These are phyloP conservation scores for Gyrodactylus bullatarudis DNA, from an alignment of 1,140 invertebrate species.

Conservation along the genomic window DNA sequence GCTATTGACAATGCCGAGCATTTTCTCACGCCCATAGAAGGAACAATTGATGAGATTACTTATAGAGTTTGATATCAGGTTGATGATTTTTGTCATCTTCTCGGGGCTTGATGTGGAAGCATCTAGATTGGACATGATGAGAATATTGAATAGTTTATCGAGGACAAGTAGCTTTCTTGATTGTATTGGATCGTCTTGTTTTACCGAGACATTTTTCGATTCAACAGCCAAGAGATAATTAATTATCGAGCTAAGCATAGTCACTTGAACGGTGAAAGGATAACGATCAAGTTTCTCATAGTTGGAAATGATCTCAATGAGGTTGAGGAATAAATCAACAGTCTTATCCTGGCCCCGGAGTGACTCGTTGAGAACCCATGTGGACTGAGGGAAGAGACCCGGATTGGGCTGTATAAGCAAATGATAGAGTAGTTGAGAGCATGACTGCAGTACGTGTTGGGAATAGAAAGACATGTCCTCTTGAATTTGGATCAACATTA, in stretches of 20 bases:
- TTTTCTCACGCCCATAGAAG: neutral
- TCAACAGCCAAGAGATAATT: neutral
- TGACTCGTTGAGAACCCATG: neutral
- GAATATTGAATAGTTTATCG: neutral
- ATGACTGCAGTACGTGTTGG: neutral
- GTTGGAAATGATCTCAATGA: neutral
- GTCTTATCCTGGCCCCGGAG: neutral
- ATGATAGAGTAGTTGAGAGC: neutral
- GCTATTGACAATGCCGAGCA: neutral
- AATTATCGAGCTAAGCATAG: neutral
- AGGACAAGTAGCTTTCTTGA: neutral
- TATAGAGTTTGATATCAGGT: neutral
- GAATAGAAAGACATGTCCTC: too few species aligned
- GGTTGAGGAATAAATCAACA: neutral
- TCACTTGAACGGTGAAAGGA: neutral
- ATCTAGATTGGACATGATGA: neutral
- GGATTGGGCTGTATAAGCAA: neutral
- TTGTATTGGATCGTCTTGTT: neutral
- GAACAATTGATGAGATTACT: neutral
- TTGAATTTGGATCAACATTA: too few species aligned
- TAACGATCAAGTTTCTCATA: neutral
- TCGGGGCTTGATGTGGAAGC: neutral
- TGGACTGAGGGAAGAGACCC: neutral
- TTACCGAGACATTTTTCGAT: neutral
- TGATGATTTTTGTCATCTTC: neutral